phyloP scores from a whole-genome alignment of 1,140 invertebrate genomes.

The Conopomorpha cramerella region DNA sequence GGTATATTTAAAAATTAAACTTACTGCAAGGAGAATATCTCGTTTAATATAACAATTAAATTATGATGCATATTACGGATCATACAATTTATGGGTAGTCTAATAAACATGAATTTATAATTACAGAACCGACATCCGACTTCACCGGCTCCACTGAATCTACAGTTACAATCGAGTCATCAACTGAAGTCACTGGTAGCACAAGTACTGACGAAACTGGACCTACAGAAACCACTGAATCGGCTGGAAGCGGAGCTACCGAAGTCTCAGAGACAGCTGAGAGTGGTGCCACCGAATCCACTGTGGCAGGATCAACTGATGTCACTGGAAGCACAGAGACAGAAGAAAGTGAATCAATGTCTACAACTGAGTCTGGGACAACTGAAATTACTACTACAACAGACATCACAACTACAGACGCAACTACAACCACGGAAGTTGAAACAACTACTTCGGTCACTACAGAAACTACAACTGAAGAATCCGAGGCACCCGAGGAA shows the following conservation, averaged over 20 bases:
- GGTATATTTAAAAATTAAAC: not conserved
- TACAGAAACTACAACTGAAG: slow-evolving; percentile 8
- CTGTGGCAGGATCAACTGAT: not conserved
- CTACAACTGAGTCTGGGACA: slow-evolving; percentile 4
- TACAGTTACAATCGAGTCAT: not conserved
- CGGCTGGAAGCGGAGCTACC: slow-evolving; percentile 2
- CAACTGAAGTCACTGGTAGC: slow-evolving; percentile 4
- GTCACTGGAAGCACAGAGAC: not conserved
- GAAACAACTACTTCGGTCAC: slow-evolving; percentile 8
- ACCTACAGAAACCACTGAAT: slow-evolving; percentile 5
- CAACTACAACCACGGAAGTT: not conserved
- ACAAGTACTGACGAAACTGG: slow-evolving; percentile 8
- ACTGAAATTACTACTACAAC: too few species aligned
- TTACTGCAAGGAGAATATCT: not conserved
- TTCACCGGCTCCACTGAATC: not conserved
- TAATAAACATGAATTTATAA: slow-evolving; percentile 9
- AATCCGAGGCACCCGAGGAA: slow-evolving; percentile 7
- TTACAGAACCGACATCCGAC: not conserved
- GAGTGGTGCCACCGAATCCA: slow-evolving; percentile 4
- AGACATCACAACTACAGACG: too few species aligned
- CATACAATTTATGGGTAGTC: slow-evolving; percentile 13
- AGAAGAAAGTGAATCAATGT: slow-evolving; percentile 2
- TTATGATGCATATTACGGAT: not conserved
- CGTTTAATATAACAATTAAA: not conserved
- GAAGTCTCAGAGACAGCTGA: slow-evolving; percentile 1